A percentile compares a stretch with the other conserved stretches of the same genome.
phyloP scores from a whole-genome alignment of 2,888 invertebrate genomes.

The Epistrophe grossulariae region DNA sequence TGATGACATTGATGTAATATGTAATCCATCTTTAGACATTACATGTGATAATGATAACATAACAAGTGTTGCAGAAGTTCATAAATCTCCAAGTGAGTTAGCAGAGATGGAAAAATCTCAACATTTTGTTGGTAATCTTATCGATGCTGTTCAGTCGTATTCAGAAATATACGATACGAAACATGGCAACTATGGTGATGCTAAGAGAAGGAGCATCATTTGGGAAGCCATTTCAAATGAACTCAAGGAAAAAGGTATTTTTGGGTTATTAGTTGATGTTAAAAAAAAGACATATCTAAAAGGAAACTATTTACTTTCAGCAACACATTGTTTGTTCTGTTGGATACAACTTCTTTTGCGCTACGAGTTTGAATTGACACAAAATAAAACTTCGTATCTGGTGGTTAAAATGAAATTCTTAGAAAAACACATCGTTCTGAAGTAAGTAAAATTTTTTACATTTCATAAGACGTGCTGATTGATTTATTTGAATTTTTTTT shows the following conservation, averaged over 20 bases:
- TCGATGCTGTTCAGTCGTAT: constrained; percentile 78
- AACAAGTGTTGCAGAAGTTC: background rate
- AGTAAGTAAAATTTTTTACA: constrained; percentile 59
- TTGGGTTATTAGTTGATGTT: background rate
- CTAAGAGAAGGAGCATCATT: constrained; percentile 79
- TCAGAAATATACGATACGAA: constrained; percentile 79
- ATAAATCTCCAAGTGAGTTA: constrained; percentile 34
- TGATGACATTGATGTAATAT: constrained; percentile 33
- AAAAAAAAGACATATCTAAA: background rate
- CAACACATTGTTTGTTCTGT: constrained; percentile 80
- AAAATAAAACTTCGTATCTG: constrained; percentile 64
- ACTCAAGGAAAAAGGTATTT: constrained; percentile 78
- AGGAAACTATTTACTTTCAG: constrained; percentile 62
- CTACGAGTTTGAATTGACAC: constrained; percentile 80
- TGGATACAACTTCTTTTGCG: constrained; percentile 80
- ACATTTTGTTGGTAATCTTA: constrained; percentile 67
- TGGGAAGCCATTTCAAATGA: constrained; percentile 80
- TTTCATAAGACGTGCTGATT: background rate
- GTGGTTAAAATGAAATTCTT: constrained; percentile 76
- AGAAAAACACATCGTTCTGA: constrained; percentile 70
- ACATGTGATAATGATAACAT: background rate
- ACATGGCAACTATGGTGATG: constrained; percentile 72
- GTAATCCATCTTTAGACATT: background rate
- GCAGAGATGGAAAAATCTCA: constrained; percentile 15
- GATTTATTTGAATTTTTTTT: background rate